Base-by-base conservation (phyloP, 1,140 invertebrate species). In the Dermatophagoides farinae region DNA sequence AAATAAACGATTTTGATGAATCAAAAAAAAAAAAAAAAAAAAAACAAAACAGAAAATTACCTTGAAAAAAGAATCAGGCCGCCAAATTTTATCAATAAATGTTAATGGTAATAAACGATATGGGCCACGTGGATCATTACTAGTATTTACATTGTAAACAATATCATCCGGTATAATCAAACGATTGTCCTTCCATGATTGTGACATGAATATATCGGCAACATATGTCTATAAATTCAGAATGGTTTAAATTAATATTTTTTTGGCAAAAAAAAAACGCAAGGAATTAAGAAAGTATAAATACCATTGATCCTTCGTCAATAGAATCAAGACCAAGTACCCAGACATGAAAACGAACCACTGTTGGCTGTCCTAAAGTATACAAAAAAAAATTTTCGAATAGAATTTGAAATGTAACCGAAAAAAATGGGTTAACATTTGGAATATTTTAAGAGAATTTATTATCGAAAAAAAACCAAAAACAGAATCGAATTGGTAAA, bases 311-410 rank as follows among this genome's bases (percentile, higher is more conserved):
- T 65, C 82, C 86, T 71, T 91, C 87, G 67, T 90, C 86, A 47
- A 91, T 90, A 14, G 86, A 89, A 73, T 91, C 87, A 46, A 90
- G 72, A 8, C 86, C 85, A 84, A 91, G 87, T 10, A 91, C 87
- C 0, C 87, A 90, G 0, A 91, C 87, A 70, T 90, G 87, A 72
- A 91, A 89, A 70, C 82, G 82, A 4, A 91, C 87, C 20, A 80
- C 81, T 1, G 86, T 89, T 0, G 87, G 82, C 63, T 84, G 80
- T 6, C 85, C 85, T 71, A 18, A 1, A 2, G 31, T 31, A 31
- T 31, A 31, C 31, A 39, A 55, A 55, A 55, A 40, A 55, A 41
- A 44, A 54, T n/a, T 9, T 8, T 51, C n/a, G 20, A 54, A 22
- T 9, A 54, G 23, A n/a, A n/a, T n/a, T n/a, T n/a, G n/a, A n/a